These are phyloP conservation scores for Melipona beecheii DNA, from an alignment of 2,888 invertebrate species.

Conservation along the genomic window DNA sequence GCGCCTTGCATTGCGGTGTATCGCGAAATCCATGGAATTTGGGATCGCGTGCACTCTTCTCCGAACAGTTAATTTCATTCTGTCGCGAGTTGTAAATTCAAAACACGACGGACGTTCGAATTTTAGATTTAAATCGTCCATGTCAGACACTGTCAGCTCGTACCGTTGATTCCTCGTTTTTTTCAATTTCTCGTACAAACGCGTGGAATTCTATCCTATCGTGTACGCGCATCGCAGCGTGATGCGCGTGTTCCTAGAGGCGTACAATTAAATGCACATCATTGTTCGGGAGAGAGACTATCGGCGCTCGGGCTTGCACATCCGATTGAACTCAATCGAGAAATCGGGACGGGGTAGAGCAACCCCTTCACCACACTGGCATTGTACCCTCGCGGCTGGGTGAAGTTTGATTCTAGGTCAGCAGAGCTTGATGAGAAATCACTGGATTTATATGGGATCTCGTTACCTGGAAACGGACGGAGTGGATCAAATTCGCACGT, in stretches of 20 bases:
- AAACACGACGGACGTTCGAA: background rate
- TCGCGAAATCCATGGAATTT: background rate
- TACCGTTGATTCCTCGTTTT: background rate
- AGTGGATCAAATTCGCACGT: slow-evolving; percentile 18
- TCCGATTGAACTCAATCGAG: slow-evolving; percentile 65
- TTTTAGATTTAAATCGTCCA: background rate
- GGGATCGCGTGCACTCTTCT: background rate
- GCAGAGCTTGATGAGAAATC: slow-evolving; percentile 68
- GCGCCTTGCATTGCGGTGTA: slow-evolving; percentile 23
- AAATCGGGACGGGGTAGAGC: slow-evolving; percentile 35
- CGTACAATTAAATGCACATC: slow-evolving; percentile 37
- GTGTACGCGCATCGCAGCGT: background rate
- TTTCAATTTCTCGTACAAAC: background rate
- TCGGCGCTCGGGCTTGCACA: slow-evolving; percentile 62
- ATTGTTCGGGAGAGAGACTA: slow-evolving; percentile 61
- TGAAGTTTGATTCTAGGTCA: slow-evolving; percentile 68
- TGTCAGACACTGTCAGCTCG: too few relatives aligned
- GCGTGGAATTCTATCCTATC: background rate
- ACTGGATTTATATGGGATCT: slow-evolving; percentile 49
- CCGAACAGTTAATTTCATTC: background rate
- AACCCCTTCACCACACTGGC: slow-evolving; percentile 48
- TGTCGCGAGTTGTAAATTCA: background rate
- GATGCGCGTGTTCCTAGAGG: slow-evolving; percentile 1
- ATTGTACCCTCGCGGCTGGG: slow-evolving; percentile 55
- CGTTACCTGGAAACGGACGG: slow-evolving; percentile 46